A percentile compares a stretch with the other conserved stretches of the same genome.
These are phyloP conservation scores for Tetragonula carbonaria DNA, from an alignment of 2,888 invertebrate genomes.

Conservation along the genomic window DNA sequence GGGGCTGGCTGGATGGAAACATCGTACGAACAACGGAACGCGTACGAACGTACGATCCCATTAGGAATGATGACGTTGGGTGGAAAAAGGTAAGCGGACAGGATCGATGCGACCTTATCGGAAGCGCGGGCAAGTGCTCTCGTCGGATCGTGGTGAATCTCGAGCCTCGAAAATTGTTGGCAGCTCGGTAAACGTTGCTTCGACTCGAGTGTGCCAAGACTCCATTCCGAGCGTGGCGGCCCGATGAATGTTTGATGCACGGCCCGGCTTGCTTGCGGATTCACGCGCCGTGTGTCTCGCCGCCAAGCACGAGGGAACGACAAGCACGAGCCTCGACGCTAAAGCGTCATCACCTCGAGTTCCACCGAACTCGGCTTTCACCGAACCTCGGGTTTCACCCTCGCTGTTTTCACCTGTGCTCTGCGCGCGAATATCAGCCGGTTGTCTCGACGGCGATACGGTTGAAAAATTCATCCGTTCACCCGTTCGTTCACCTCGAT, in stretches of 20 bases:
- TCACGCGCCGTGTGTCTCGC: constrained; percentile 33
- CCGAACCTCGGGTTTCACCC: constrained; percentile 8
- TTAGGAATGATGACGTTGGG: background rate
- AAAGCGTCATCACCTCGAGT: constrained; percentile 15
- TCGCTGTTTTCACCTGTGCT: background rate
- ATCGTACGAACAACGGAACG: background rate
- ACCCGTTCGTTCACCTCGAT: background rate
- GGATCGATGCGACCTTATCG: background rate
- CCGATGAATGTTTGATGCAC: constrained; percentile 75
- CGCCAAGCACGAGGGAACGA: constrained; percentile 35
- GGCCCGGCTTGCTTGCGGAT: constrained; percentile 46
- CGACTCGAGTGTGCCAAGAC: constrained; percentile 40
- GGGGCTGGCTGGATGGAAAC: too few relatives aligned
- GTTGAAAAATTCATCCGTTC: background rate
- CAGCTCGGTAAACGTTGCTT: constrained; percentile 61
- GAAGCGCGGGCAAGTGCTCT: constrained; percentile 29
- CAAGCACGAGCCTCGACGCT: background rate
- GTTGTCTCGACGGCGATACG: background rate
- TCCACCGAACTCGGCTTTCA: constrained; percentile 22
- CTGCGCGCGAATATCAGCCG: background rate
- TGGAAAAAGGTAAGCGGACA: background rate
- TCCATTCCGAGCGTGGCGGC: constrained; percentile 58
- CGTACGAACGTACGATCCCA: background rate
- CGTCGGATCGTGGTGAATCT: constrained; percentile 46
- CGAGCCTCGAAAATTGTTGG: constrained; percentile 59